Base-by-base conservation (phyloP, 2,888 invertebrate genomes). In the Lutraria lutraria region DNA sequence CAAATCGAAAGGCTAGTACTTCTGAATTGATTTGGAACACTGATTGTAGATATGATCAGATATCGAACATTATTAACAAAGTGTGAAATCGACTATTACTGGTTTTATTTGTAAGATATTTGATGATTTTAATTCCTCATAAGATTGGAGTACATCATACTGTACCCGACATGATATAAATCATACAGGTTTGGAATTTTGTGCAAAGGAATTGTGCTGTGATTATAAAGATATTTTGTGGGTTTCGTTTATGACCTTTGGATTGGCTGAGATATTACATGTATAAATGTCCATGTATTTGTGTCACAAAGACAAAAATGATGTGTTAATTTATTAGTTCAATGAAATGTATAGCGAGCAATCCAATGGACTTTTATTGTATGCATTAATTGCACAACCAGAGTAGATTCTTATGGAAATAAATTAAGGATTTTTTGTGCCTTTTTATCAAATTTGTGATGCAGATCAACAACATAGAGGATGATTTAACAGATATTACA, bases 381-480 rank as follows among this genome's bases (percentile, higher is more conserved):
- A 68, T n/a, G 21, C 63, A 25, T 25, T 12, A 2, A 56, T n/a
- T n/a, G n/a, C n/a, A n/a, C n/a, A n/a, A n/a, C 43, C 43, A 43
- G 43, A 43, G 43, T 43, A 8, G 8, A 43, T 43, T 43, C 43
- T 43, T 43, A 43, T 43, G 2, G 43, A 43, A n/a, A 43, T 43
- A 43, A 2, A 43, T 43, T 43, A 8, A 43, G 43, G 43, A 68
- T 68, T 68, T n/a, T 6, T 68, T n/a, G 25, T 68, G 63, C 25
- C 8, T 43, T 68, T 25, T 68, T 12, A 25, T 12, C 63, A 68
- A 68, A 68, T 68, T 84, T 68, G 79, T 31, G n/a, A 90, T 90
- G 90, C 90, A 90, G 68, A 81, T 85, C 31, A 79, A 72, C 60
- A 88, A 90, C 1, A 89, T 90, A 34, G 89, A 92, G 68, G 92